Conservation (phyloP, 2,797 vertebrate genomes). For the Megalops cyprinoides region DNA sequence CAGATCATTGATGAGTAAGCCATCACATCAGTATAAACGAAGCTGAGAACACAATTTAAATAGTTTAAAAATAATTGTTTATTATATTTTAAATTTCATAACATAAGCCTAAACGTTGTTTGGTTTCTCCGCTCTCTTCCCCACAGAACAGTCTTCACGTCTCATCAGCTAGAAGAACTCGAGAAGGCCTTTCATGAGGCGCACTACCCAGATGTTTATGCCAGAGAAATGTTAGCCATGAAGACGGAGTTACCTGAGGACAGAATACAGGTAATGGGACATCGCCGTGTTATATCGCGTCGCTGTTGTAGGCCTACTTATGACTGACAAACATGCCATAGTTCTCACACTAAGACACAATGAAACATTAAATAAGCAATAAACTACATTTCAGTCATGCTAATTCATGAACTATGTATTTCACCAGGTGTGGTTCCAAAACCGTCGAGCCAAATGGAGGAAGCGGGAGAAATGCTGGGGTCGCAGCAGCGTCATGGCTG, state of each 20-base stretch:
- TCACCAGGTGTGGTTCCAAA: constrained; percentile 87
- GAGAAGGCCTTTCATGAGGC: constrained; percentile 94
- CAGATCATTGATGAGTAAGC: too few relatives aligned
- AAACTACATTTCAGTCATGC: too few relatives aligned
- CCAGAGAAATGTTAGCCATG: constrained; percentile 91
- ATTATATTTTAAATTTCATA: not conserved
- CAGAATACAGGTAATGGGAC: constrained; percentile 84
- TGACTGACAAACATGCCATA: not conserved
- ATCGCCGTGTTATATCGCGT: not conserved
- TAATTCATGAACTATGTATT: too few relatives aligned
- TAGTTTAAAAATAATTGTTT: not conserved
- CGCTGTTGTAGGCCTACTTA: not conserved
- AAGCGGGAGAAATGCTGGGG: constrained; percentile 89
- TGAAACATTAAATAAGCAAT: too few relatives aligned
- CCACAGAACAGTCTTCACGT: constrained; percentile 90
- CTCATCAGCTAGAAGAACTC: constrained; percentile 91
- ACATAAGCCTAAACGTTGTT: too few relatives aligned
- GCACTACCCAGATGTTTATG: constrained; percentile 93
- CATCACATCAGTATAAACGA: too few relatives aligned
- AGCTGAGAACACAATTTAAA: too few relatives aligned
- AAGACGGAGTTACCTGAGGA: constrained; percentile 95
- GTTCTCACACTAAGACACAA: too few relatives aligned
- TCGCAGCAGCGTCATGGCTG: constrained; percentile 86
- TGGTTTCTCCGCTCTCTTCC: not conserved
- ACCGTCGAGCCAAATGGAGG: constrained; percentile 86